Base-by-base conservation (phyloP, 2,113 vertebrate species). In the Rhodinocichla rosea region DNA sequence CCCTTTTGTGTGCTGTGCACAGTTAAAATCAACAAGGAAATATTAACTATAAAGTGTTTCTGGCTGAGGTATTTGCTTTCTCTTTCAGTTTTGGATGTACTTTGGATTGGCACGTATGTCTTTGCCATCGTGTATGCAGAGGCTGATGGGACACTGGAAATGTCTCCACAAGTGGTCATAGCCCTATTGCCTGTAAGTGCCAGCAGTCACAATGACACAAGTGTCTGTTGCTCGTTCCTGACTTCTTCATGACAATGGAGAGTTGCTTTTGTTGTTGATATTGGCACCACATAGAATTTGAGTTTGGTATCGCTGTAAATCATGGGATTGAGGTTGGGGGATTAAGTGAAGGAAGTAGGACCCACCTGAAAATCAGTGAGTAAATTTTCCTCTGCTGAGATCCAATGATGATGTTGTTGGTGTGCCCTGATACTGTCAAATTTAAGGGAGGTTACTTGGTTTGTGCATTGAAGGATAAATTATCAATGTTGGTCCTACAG, bases 51-150 rank as follows among this genome's bases (percentile, higher is more conserved):
- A 9, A 59, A 19, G 15, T 32, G 7, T 55, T 35, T 53, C 15
- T 89, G 53, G 11, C 55, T 95, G 73, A 91, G 32, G 22, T 39
- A 4, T 76, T 91, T 82, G 32, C 91, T 83, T 73, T 96, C 20
- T 69, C 39, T 97, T 94, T 62, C 97, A 99, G 99, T 99, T 95
- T 88, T 99, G 94, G 99, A 99, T 17, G 98, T 99, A 10, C 97
- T 99, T 68, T 99, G 99, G 99, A 98, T 99, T 44, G 99, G 98
- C 75, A 99, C 99, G 0, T 99, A 97, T 0, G 99, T 98, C 94
- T 99, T 99, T 78, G 98, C 98, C 1, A 99, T 99, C 15, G 98
- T 98, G 0, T 99, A 99, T 21, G 99, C 99, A 6, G 98, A 98
- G 2, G 99, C 99, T 8, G 99, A 99, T 68, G 99, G 99, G 27